A percentile compares a stretch with the other conserved stretches of the same genome.
These are phyloP conservation scores for Zonotrichia albicollis DNA, from an alignment of 2,797 vertebrate genomes.

Conservation along the genomic window DNA sequence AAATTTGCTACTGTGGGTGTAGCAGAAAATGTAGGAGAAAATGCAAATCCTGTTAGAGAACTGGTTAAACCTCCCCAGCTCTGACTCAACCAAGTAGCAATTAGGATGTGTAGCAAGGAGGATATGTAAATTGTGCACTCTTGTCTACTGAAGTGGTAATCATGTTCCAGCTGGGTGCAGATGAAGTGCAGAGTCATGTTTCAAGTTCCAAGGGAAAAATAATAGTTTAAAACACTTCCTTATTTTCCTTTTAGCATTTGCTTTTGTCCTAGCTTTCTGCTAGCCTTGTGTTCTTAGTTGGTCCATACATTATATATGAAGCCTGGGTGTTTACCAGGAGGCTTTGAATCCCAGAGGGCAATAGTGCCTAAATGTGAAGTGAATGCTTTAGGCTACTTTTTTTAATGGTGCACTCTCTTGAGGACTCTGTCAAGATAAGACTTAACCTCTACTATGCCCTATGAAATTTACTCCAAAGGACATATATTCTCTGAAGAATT, in stretches of 20 bases:
- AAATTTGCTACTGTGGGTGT: neutral
- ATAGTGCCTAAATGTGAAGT: neutral
- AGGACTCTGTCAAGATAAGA: neutral
- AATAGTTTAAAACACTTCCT: neutral
- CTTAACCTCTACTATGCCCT: neutral
- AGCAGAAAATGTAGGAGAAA: neutral
- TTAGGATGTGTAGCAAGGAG: neutral
- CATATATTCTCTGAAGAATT: neutral
- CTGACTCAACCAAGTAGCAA: conserved; percentile 19
- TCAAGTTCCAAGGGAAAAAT: neutral
- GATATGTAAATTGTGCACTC: neutral
- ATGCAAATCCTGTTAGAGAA: neutral
- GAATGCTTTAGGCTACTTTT: neutral
- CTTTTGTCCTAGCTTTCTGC: neutral
- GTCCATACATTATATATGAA: neutral
- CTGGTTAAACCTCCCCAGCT: neutral
- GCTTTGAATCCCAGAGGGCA: neutral
- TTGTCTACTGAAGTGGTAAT: neutral
- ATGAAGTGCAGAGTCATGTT: neutral
- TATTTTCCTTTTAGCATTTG: neutral
- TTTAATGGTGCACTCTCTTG: neutral
- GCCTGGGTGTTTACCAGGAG: neutral
- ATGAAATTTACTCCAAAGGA: neutral
- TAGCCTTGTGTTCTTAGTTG: neutral
- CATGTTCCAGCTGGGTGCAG: neutral